Percentiles rank a stretch among this genome's conserved stretches.
phyloP scores from a whole-genome alignment of 2,113 vertebrate genomes.

The Gobio gobio region DNA sequence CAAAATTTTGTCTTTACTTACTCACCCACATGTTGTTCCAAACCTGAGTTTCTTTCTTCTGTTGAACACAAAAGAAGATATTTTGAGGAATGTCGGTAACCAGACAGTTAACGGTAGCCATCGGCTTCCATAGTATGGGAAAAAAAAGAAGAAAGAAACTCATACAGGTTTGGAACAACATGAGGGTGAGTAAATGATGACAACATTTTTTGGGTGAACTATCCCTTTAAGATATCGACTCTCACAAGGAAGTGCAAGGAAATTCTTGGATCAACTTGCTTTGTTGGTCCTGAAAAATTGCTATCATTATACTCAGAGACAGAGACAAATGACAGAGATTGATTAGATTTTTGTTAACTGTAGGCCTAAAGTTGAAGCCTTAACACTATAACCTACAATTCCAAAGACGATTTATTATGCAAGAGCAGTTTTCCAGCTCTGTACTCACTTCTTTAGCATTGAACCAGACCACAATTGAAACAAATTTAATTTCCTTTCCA shows the following conservation, averaged over 20 bases:
- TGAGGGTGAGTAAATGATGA: too few relatives aligned
- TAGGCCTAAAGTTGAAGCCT: neutral
- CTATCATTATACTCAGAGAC: neutral
- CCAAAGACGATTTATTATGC: neutral
- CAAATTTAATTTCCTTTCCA: conserved; percentile 51
- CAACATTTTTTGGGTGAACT: too few relatives aligned
- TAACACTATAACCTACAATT: neutral
- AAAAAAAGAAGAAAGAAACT: too few relatives aligned
- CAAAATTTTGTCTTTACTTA: too few relatives aligned
- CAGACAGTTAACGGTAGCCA: too few relatives aligned
- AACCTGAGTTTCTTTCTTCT: too few relatives aligned
- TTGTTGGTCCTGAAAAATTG: neutral
- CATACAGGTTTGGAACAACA: too few relatives aligned
- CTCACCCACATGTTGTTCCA: too few relatives aligned
- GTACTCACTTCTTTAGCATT: neutral
- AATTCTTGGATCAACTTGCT: neutral
- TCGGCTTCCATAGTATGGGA: too few relatives aligned
- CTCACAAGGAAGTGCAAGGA: neutral
- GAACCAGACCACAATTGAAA: neutral
- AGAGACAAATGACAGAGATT: neutral
- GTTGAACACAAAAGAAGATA: too few relatives aligned
- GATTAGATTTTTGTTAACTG: neutral
- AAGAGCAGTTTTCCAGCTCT: conserved; percentile 1
- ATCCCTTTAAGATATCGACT: neutral
- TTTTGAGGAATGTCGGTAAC: too few relatives aligned